A percentile compares a stretch with the other conserved stretches of the same genome.
Conservation (phyloP, 2,888 invertebrate species). For the Cryptocheilus praepositus region DNA sequence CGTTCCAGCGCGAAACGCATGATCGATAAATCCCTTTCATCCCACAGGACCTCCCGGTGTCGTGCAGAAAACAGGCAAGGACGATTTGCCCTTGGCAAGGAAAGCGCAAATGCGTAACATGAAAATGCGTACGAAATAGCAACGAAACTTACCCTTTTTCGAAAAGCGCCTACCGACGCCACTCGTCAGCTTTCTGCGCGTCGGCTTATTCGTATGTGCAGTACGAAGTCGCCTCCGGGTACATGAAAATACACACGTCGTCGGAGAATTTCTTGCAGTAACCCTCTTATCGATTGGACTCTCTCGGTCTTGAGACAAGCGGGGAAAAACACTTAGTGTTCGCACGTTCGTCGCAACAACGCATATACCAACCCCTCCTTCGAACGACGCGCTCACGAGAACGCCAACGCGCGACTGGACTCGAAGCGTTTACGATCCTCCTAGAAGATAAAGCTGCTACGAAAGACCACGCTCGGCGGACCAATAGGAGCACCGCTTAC, state of each 20-base stretch:
- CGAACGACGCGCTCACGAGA: conserved; percentile 1
- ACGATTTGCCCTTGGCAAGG: no score
- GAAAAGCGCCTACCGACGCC: neutral
- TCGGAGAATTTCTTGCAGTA: no score
- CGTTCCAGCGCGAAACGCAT: no score
- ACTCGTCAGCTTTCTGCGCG: neutral
- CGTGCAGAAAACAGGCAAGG: no score
- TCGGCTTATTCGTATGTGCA: neutral
- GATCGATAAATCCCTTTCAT: no score
- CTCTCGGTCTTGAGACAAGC: no score
- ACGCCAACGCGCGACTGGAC: conserved; percentile 20
- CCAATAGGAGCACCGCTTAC: conserved; percentile 9
- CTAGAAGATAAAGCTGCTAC: neutral
- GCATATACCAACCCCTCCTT: neutral
- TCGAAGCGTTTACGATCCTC: conserved; percentile 1
- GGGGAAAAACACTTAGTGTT: no score
- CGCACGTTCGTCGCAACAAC: no score
- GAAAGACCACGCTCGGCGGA: conserved; percentile 6
- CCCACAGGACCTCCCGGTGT: no score
- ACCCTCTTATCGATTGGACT: no score
- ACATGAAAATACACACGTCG: no score
- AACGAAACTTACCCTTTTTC: neutral
- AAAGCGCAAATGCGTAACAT: neutral
- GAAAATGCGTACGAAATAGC: neutral
- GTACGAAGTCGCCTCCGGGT: no score